Evolutionary conservation across 2,888 invertebrate genomes (phyloP), one percentile per base, ranked within the genome.

Genomic region (Fragum sueziense): DNA sequence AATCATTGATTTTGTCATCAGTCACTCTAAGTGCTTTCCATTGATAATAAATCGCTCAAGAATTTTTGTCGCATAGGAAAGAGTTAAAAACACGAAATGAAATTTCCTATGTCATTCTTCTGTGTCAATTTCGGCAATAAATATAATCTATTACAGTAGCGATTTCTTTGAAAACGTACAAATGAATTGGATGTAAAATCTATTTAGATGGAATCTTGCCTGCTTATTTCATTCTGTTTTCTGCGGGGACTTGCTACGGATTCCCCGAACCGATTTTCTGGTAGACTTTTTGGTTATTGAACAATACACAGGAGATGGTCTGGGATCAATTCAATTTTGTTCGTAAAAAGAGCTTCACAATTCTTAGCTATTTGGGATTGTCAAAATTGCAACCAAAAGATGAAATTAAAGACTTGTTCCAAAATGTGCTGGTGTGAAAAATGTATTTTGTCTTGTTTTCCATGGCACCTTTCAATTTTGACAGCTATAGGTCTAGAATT

Each of bases 181-280:
- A 57, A 57, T 57, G 57, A 57, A 57, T 57, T 57, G 57, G 57
- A 57, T 57, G 57, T 57, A 57, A 57, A 57, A 57, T 27, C 57
- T 57, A 57, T 57, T 57, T 57, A 57, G 57, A 57, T 57, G 25
- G n/a, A 57, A 57, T 27, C 27, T 27, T 57, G 25, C 27, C 57
- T 57, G 57, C 57, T 27, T 57, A 27, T 57, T 57, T 57, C 27
- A 57, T 22, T 27, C 57, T 22, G 25, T 57, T 27, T 57, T 57
- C 57, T 27, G 27, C 57, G n/a, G 57, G 57, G 57, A 57, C 27
- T 57, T 27, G 27, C 25, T 57, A 27, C n/a, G 27, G 57, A 27
- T 27, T 57, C 57, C 57, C 57, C n/a, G n/a, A n/a, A 27, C 9
- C 25, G 25, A 14, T 57, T 27, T 57, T 27, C 57, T 57, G 57